These are phyloP conservation scores for Drosophila peninsularis DNA, from an alignment of 2,888 invertebrate genomes.

Conservation along the genomic window DNA sequence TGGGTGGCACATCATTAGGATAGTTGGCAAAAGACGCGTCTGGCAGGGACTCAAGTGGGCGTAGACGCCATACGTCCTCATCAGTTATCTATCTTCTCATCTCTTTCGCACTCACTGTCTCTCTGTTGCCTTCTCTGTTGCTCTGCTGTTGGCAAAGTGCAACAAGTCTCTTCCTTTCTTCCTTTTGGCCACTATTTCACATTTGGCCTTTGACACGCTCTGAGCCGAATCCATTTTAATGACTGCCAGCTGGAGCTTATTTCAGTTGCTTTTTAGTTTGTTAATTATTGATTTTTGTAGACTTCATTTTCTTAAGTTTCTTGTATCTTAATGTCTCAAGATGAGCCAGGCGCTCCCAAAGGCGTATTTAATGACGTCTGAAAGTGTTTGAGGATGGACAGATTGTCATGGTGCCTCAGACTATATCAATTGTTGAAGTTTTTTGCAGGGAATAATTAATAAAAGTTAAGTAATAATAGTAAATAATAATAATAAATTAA, in stretches of 20 bases:
- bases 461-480: no score
- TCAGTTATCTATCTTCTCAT: neutral
- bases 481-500: no score
- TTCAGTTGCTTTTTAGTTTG: constrained; percentile 5
- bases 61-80: neutral
- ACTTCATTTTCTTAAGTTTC: neutral
- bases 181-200: constrained; percentile 15
- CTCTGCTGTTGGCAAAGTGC: constrained; percentile 10
- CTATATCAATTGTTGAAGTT: no score
- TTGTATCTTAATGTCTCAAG: neutral
- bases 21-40: constrained; percentile 33
- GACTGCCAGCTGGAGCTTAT: constrained; percentile 25
- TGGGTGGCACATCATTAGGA: constrained; percentile 64
- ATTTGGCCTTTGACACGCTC: constrained; percentile 50
- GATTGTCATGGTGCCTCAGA: no score
- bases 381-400: no score
- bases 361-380: neutral
- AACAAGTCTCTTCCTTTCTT: constrained; percentile 41
- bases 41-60: constrained; percentile 14
- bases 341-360: neutral
- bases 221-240: constrained; percentile 66
- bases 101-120: neutral
- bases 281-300: constrained; percentile 30
- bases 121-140: neutral
- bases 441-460: no score